These are phyloP conservation scores for Grallaria varia DNA, from an alignment of 2,113 vertebrate genomes.

Conservation along the genomic window DNA sequence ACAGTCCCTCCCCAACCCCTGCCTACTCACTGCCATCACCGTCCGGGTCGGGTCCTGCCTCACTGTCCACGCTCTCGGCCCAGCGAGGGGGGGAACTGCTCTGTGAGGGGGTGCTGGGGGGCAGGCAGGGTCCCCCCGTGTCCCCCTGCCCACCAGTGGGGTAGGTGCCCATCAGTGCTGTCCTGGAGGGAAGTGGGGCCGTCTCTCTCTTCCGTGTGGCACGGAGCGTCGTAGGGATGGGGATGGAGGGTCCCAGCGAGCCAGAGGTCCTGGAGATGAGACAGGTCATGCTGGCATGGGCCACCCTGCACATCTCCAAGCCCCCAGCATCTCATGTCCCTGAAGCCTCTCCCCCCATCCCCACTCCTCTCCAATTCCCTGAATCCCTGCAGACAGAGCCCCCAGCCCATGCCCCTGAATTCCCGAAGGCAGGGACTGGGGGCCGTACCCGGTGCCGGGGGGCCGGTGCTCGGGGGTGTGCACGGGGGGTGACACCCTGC, in stretches of 20 bases:
- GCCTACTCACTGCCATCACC: slow-evolving; percentile 61
- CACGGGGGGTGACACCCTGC: slow-evolving; percentile 76
- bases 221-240: background rate
- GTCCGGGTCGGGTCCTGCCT: background rate
- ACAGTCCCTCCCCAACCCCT: accelerated
- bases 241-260: background rate
- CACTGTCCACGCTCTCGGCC: slow-evolving; percentile 38
- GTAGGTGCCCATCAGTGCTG: background rate
- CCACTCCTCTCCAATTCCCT: slow-evolving; percentile 75
- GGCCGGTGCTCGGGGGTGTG: slow-evolving; percentile 74
- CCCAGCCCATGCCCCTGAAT: accelerated
- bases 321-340: accelerated
- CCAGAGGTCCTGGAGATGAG: background rate
- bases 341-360: accelerated
- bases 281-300: accelerated
- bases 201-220: background rate
- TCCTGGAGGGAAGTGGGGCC: background rate
- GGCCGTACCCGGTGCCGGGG: slow-evolving; percentile 64
- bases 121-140: background rate
- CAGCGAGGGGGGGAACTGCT: slow-evolving; percentile 53
- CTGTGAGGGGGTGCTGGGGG: background rate
- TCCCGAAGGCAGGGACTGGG: accelerated
- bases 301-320: background rate
- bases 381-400: slow-evolving; percentile 44
- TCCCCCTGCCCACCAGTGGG: background rate